Base-by-base conservation (phyloP, 2,888 invertebrate species). In the Scaptomyza flava region DNA sequence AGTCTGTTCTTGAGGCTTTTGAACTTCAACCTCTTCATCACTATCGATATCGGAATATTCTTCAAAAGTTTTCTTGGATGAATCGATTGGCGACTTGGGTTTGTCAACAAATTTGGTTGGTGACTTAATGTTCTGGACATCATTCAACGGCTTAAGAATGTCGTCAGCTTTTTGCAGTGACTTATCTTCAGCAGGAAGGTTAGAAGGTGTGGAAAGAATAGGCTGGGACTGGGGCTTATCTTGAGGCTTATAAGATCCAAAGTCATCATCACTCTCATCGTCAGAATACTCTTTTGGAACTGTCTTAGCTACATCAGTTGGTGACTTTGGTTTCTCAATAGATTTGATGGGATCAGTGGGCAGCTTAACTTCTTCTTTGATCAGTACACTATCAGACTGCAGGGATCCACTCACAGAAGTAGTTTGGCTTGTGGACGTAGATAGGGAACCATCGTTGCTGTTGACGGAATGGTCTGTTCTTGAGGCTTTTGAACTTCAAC, bases 21-120 rank as follows among this genome's bases (percentile, higher is more conserved):
- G 23, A 30, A 54, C 38, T 9, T 27, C 58, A 23, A n/a, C 41
- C 23, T 51, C 51, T 2, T 57, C 57, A 17, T 60, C 60, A 23
- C 38, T 63, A 31, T 67, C 67, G 7, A 60, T 42, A 14, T 43
- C 43, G 9, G 42, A 43, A 43, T 34, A 43, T 42, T 43, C 23
- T 31, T n/a, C 5, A 0, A 51, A 6, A 36, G 6, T 4, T n/a
- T 36, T 36, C n/a, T n/a, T 36, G 6, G n/a, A n/a, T 2, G n/a
- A 36, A 36, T 36, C 34, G 34, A 36, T 36, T 36, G n/a, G 12
- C 5, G 34, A n/a, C 34, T 36, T 36, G 4, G 34, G 34, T 12
- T 30, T 17, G 17, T 17, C 30, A 30, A 6, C 30, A 7, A 30
- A 30, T 30, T 30, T 30, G 8, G n/a, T 31, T 12, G 42, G 33